Conservation (phyloP, 2,888 invertebrate species). For the Leptura quadrifasciata region DNA sequence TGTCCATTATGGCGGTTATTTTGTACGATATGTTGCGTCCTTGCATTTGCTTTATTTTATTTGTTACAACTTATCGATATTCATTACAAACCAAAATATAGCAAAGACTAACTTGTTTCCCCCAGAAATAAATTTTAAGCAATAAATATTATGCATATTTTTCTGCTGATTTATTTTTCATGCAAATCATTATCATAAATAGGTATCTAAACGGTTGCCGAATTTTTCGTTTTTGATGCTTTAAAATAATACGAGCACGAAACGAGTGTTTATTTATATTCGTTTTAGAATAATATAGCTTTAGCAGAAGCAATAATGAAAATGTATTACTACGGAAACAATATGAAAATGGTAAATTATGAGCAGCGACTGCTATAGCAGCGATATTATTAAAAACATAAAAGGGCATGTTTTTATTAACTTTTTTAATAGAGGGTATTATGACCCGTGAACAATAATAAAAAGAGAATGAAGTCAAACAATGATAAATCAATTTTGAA, state of each 20-base stretch:
- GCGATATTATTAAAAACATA: background rate
- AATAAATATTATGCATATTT: no score
- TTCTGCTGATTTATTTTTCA: no score
- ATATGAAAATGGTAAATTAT: background rate
- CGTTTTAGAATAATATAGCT: background rate
- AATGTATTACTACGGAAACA: background rate
- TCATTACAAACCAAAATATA: no score
- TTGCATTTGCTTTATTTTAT: no score
- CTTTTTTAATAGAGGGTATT: background rate
- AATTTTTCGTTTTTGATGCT: background rate
- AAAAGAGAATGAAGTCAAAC: background rate
- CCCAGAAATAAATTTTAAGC: no score
- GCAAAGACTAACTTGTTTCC: no score
- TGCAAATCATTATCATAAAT: background rate
- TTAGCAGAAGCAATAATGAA: background rate
- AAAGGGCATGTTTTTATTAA: background rate
- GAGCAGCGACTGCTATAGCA: background rate
- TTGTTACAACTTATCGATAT: no score
- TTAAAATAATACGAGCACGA: background rate
- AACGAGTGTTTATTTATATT: background rate
- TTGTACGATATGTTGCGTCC: no score
- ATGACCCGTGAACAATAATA: background rate
- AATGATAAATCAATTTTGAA: background rate
- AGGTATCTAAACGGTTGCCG: background rate
- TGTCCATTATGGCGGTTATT: no score